Evolutionary conservation across 2,888 invertebrate genomes (phyloP).

Genomic region (Therioaphis trifolii): DNA sequence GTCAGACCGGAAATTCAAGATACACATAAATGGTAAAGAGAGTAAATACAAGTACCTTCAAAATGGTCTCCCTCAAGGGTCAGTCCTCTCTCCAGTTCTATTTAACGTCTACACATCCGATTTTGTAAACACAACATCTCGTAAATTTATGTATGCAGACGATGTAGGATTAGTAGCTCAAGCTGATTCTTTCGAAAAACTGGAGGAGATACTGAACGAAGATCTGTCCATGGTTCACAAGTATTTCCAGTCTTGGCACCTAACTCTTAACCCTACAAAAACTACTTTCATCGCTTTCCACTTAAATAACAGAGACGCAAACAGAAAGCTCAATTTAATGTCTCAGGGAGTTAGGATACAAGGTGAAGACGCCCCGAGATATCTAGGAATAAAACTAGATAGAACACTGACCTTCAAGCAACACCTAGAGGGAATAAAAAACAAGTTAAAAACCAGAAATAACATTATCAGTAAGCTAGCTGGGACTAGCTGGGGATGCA

Average conservation of each 20-base stretch:
- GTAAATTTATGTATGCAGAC: conserved; percentile 27
- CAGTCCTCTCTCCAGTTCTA: conserved; percentile 3
- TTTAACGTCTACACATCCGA: conserved; percentile 10
- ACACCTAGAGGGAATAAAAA: conserved; percentile 60
- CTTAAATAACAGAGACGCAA: conserved; percentile 59
- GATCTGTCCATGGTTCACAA: conserved; percentile 21
- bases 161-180: conserved; percentile 1
- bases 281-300: conserved; percentile 15
- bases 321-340: conserved; percentile 58
- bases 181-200: conserved; percentile 18
- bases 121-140: not conserved
- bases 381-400: conserved; percentile 64
- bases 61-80: conserved; percentile 7
- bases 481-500: conserved; percentile 56
- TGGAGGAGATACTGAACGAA: conserved; percentile 39
- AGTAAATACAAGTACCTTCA: conserved; percentile 1
- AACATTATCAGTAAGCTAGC: conserved; percentile 63
- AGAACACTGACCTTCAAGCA: conserved; percentile 63
- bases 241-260: conserved; percentile 23
- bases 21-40: not conserved
- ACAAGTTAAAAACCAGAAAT: conserved; percentile 62
- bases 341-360: conserved; percentile 62
- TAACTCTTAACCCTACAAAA: not conserved
- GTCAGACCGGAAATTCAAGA: no score
- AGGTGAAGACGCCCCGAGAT: conserved; percentile 62